Evolutionary conservation across 2,797 vertebrate genomes (phyloP), one percentile per base, ranked within the genome.

Genomic region (Sebastes matsubarae): DNA sequence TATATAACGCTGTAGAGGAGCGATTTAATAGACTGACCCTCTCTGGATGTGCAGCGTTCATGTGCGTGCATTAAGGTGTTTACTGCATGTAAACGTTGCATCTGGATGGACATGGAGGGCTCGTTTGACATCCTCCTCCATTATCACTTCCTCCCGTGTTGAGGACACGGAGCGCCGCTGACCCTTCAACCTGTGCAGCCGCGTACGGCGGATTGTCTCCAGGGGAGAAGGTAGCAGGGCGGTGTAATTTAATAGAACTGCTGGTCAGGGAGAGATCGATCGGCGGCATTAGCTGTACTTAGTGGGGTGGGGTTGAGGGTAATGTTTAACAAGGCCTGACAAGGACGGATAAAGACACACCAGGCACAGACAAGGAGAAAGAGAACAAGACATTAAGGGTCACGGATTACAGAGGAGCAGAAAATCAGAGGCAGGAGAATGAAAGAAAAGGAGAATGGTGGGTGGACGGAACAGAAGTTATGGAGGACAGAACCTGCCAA

Each of bases 261-360:
- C 65, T 61, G 68, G 72, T 83, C 70, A 72, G 67, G 58, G 76
- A 85, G 63, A 30, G 72, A 89, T 92, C 60, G 67, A 89, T 92
- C 71, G 13, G 61, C 16, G n/a, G 68, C 82, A 86, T 86, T 83
- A 89, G 79, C 64, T 5, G 5, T 74, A 78, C 79, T 87, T 77
- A 88, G 77, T 70, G 55, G 68, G 73, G 66, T 65, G 60, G 71
- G 52, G 58, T 75, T 58, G 38, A 42, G 72, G 50, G 73, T 69
- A 72, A 81, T 75, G 79, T 86, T 88, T 91, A 91, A 89, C 87
- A 69, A 88, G 85, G 64, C 63, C 71, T 81, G 87, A 89, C 88
- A 88, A 79, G 84, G 80, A 77, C 59, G 27, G 77, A 80, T 82
- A 72, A 79, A 85, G 82, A 82, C 60, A 68, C 68, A 32, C 24